phyloP scores from a whole-genome alignment of 2,113 vertebrate species.

The Brachirus orientalis region DNA sequence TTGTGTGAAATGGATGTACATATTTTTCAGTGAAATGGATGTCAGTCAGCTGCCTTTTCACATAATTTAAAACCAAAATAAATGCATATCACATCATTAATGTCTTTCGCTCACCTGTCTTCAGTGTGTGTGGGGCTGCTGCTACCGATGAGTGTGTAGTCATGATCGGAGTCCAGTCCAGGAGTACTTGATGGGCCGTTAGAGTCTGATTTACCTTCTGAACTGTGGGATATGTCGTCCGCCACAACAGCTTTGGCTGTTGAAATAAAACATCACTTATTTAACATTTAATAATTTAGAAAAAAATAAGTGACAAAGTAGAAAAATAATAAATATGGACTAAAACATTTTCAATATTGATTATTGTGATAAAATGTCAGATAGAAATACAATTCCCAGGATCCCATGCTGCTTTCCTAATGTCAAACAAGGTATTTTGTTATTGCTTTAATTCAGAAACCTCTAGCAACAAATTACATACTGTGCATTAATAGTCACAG shows the following conservation, averaged over 20 bases:
- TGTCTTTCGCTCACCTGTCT: constrained; percentile 74
- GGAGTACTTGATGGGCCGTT: constrained; percentile 62
- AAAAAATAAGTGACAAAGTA: background rate
- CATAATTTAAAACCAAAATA: background rate
- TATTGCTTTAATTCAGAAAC: too few relatives aligned
- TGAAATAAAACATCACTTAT: constrained; percentile 10
- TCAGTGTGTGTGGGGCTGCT: constrained; percentile 83
- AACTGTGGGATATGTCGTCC: constrained; percentile 70
- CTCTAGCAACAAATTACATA: too few relatives aligned
- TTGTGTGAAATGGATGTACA: too few relatives aligned
- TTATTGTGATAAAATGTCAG: too few relatives aligned
- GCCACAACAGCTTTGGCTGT: constrained; percentile 40
- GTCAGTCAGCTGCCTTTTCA: background rate
- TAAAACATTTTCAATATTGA: too few relatives aligned
- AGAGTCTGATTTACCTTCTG: constrained; percentile 67
- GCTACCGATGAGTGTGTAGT: constrained; percentile 82
- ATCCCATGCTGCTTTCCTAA: too few relatives aligned
- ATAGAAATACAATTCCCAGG: too few relatives aligned
- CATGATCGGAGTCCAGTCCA: constrained; percentile 74
- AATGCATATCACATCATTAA: background rate
- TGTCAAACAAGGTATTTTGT: too few relatives aligned
- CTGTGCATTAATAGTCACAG: too few relatives aligned
- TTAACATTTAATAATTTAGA: background rate
- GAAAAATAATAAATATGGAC: too few relatives aligned
- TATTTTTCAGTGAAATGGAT: too few relatives aligned